Evolutionary conservation across 2,888 invertebrate species (phyloP).

Genomic region (Liposcelis brunnea): DNA sequence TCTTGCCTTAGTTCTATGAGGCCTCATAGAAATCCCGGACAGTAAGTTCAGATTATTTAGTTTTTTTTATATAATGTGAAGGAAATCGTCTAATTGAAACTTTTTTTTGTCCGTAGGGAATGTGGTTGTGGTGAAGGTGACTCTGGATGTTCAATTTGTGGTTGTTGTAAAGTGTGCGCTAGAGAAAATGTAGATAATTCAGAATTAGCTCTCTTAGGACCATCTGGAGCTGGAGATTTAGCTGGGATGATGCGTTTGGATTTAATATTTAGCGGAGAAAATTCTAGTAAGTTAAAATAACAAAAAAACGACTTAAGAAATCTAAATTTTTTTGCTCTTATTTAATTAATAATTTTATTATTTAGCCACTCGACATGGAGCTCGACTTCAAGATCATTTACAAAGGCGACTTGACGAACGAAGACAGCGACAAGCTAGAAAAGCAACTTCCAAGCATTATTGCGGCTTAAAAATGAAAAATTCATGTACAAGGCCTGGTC

Average conservation of each 20-base stretch:
- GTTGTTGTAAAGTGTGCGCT: slow-evolving; percentile 79
- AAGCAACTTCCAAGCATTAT: slow-evolving; percentile 20
- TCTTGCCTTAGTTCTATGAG: slow-evolving; percentile 61
- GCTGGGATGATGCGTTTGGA: slow-evolving; percentile 37
- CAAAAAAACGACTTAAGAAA: too few species aligned
- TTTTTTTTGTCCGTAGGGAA: slow-evolving; percentile 36
- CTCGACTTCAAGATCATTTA: slow-evolving; percentile 39
- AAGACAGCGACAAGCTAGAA: slow-evolving; percentile 30
- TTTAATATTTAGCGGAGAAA: slow-evolving; percentile 30
- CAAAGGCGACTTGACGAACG: slow-evolving; percentile 38
- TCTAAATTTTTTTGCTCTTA: neutral
- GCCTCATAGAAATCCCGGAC: slow-evolving; percentile 66
- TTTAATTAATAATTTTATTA: slow-evolving; percentile 4
- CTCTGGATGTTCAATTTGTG: slow-evolving; percentile 83
- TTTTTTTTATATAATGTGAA: neutral
- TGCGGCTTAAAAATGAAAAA: slow-evolving; percentile 21
- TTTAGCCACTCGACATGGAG: slow-evolving; percentile 29
- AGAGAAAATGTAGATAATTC: slow-evolving; percentile 41
- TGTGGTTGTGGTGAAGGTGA: slow-evolving; percentile 95
- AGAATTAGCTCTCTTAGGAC: slow-evolving; percentile 30
- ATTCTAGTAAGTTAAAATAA: neutral
- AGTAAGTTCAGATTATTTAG: slow-evolving; percentile 39
- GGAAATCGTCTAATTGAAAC: slow-evolving; percentile 3
- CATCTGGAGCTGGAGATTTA: slow-evolving; percentile 31
- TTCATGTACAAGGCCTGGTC: slow-evolving; percentile 14